These are phyloP conservation scores for Ennomos fuscantarius DNA, from an alignment of 2,888 invertebrate species.

Conservation along the genomic window DNA sequence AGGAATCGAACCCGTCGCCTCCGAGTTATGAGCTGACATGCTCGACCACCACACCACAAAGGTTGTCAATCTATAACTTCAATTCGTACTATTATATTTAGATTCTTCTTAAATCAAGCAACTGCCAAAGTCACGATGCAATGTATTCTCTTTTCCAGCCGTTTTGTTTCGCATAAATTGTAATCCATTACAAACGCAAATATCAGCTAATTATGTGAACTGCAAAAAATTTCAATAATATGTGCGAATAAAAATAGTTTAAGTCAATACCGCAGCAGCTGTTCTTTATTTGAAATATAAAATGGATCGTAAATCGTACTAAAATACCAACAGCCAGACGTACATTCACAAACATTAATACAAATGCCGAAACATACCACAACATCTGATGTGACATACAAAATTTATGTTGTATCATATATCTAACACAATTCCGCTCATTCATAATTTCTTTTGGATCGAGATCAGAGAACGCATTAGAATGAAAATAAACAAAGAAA, in stretches of 20 bases:
- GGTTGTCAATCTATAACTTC: too few relatives aligned
- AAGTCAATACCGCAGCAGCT: conserved; percentile 30
- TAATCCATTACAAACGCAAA: too few relatives aligned
- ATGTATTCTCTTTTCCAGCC: too few relatives aligned
- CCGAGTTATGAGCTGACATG: too few relatives aligned
- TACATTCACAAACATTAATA: conserved; percentile 39
- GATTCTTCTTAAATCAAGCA: too few relatives aligned
- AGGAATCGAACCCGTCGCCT: too few relatives aligned
- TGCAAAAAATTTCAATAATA: conserved; percentile 6
- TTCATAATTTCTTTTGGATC: conserved; percentile 41
- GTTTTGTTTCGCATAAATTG: too few relatives aligned
- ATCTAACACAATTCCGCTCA: conserved; percentile 32
- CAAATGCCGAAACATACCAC: conserved; percentile 41
- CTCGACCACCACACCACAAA: too few relatives aligned
- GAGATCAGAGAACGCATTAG: conserved; percentile 42
- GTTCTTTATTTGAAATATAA: conserved; percentile 39
- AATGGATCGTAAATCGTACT: conserved; percentile 45
- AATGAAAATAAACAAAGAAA: conserved; percentile 24
- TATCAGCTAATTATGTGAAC: too few relatives aligned
- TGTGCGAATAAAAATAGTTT: conserved; percentile 15
- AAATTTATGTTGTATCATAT: conserved; percentile 44
- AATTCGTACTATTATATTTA: too few relatives aligned
- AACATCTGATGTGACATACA: conserved; percentile 35
- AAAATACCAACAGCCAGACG: conserved; percentile 36
- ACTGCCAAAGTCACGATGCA: too few relatives aligned